These are phyloP conservation scores for Pasiphila rectangulata DNA, from an alignment of 2,888 invertebrate species.

Conservation along the genomic window DNA sequence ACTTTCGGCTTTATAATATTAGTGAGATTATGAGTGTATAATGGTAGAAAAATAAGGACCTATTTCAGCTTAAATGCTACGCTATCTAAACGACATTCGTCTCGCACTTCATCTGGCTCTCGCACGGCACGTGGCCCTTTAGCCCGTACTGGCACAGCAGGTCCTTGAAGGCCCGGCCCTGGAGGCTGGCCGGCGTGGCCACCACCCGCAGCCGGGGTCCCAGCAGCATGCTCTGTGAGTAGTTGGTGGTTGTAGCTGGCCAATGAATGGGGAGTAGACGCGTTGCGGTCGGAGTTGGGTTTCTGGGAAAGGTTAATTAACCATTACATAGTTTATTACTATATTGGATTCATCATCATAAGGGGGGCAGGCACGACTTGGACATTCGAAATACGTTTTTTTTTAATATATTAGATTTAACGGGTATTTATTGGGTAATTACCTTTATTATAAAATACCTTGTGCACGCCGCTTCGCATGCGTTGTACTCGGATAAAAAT, in stretches of 20 bases:
- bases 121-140: slow-evolving; percentile 63
- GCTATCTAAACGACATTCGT: neutral
- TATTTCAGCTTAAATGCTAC: too few species aligned
- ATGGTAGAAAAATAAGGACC: too few species aligned
- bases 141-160: slow-evolving; percentile 61
- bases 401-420: too few species aligned
- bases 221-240: slow-evolving; percentile 49
- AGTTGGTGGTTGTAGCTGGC: slow-evolving; percentile 47
- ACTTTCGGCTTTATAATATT: too few species aligned
- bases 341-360: neutral
- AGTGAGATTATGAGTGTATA: too few species aligned
- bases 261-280: slow-evolving; percentile 50
- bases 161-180: slow-evolving; percentile 45
- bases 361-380: too few species aligned
- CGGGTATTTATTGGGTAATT: too few species aligned
- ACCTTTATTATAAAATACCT: too few species aligned
- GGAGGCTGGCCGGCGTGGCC: slow-evolving; percentile 35
- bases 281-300: slow-evolving; percentile 56
- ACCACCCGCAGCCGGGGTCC: slow-evolving; percentile 40
- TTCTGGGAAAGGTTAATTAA: slow-evolving; percentile 41
- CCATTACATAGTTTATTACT: neutral
- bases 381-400: too few species aligned
- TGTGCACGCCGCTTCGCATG: too few species aligned
- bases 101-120: slow-evolving; percentile 44
- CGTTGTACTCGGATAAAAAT: too few species aligned